A percentile compares a stretch with the other conserved stretches of the same genome.
Conservation (phyloP, 2,113 vertebrate species). For the Oncorhynchus masou region DNA sequence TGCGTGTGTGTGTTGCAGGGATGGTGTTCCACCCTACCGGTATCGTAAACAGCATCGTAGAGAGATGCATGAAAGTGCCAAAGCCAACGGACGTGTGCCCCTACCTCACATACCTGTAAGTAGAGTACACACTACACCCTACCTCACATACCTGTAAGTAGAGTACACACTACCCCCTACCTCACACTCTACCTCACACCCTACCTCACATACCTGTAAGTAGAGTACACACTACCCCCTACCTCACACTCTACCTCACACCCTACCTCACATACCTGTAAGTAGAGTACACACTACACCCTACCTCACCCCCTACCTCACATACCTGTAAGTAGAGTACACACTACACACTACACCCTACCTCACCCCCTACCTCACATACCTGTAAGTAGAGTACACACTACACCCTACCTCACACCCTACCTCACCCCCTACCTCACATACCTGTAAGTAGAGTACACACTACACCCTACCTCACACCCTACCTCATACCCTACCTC, state of each 20-base stretch:
- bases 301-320: background rate
- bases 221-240: too few relatives aligned
- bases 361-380: too few relatives aligned
- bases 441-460: too few relatives aligned
- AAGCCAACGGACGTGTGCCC: constrained; percentile 95
- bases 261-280: constrained; percentile 99
- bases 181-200: constrained; percentile 33
- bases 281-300: constrained; percentile 29
- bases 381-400: too few relatives aligned
- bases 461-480: too few relatives aligned
- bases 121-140: constrained; percentile 39
- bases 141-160: constrained; percentile 3
- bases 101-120: constrained; percentile 99
- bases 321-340: background rate
- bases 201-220: constrained; percentile 99
- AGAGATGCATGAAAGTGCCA: constrained; percentile 98
- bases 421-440: too few relatives aligned
- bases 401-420: too few relatives aligned
- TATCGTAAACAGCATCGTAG: constrained; percentile 94
- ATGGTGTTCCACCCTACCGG: constrained; percentile 92
- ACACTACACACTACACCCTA: too few relatives aligned
- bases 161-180: background rate
- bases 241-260: constrained; percentile 98
- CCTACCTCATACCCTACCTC: too few relatives aligned
- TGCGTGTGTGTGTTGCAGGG: constrained; percentile 69